Percentiles rank a stretch among this genome's conserved stretches.
phyloP scores from a whole-genome alignment of 2,113 vertebrate species.

The Mormyrus iriodes region DNA sequence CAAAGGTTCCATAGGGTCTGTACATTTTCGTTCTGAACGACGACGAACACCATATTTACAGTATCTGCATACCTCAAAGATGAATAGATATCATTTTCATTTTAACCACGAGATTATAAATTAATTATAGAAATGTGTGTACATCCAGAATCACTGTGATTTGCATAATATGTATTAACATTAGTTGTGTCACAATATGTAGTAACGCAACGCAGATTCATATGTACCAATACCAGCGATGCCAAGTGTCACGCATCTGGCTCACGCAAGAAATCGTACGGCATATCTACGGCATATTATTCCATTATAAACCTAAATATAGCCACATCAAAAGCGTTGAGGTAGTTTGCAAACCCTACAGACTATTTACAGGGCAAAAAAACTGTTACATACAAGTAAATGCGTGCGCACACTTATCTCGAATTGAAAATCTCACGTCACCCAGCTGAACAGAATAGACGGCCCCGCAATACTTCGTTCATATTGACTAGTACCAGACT shows the following conservation, averaged over 20 bases:
- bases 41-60: background rate
- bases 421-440: background rate
- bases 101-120: background rate
- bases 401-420: background rate
- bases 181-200: background rate
- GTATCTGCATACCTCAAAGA: background rate
- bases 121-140: background rate
- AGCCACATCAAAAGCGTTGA: background rate
- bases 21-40: background rate
- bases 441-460: background rate
- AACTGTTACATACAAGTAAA: background rate
- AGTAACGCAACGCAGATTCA: background rate
- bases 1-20: background rate
- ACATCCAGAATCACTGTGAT: background rate
- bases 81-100: background rate
- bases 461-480: background rate
- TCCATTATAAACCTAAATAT: background rate
- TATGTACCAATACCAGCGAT: background rate
- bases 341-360: background rate
- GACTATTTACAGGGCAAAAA: background rate
- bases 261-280: background rate
- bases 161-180: background rate
- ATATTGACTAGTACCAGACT: background rate
- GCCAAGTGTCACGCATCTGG: background rate
- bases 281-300: background rate